These are phyloP conservation scores for Cydia strobilella DNA, from an alignment of 1,140 invertebrate species.

Conservation along the genomic window DNA sequence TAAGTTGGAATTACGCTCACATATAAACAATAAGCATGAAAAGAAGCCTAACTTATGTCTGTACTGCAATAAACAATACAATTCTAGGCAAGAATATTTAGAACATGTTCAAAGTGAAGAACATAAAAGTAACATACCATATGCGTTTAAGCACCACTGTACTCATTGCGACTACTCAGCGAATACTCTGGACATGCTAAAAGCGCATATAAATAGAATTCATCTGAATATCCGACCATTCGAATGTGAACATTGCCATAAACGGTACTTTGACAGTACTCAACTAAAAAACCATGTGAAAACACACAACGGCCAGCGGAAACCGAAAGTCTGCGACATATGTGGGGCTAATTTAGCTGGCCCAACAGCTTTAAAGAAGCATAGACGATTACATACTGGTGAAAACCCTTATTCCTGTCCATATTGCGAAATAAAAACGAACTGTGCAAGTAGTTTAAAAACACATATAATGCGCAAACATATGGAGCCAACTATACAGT, in stretches of 20 bases:
- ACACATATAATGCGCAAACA: constrained; percentile 16
- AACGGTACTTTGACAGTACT: not conserved
- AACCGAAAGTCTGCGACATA: constrained; percentile 13
- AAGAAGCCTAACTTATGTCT: constrained; percentile 19
- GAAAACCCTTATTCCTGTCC: constrained; percentile 2
- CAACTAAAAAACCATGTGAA: constrained; percentile 23
- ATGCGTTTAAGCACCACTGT: not conserved
- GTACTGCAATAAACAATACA: constrained; percentile 23
- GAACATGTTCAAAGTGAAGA: constrained; percentile 8
- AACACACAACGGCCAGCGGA: not conserved
- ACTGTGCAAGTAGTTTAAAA: not conserved
- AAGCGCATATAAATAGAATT: constrained; percentile 11
- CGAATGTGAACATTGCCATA: constrained; percentile 18
- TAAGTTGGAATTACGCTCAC: not conserved
- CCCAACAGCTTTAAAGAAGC: constrained; percentile 20
- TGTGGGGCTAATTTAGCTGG: constrained; percentile 3
- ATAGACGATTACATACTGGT: constrained; percentile 12
- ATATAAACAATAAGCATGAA: constrained; percentile 12
- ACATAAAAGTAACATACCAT: not conserved
- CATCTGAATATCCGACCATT: constrained; percentile 13
- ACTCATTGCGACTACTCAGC: constrained; percentile 2
- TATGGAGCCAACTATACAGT: constrained; percentile 13
- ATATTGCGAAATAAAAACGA: constrained; percentile 1
- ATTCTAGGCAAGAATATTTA: constrained; percentile 9
- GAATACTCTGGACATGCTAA: not conserved